Percentiles rank a stretch among this genome's conserved stretches.
These are phyloP conservation scores for Paracentrotus lividus DNA, from an alignment of 53 echinoderm and acorn worm species.

Conservation along the genomic window DNA sequence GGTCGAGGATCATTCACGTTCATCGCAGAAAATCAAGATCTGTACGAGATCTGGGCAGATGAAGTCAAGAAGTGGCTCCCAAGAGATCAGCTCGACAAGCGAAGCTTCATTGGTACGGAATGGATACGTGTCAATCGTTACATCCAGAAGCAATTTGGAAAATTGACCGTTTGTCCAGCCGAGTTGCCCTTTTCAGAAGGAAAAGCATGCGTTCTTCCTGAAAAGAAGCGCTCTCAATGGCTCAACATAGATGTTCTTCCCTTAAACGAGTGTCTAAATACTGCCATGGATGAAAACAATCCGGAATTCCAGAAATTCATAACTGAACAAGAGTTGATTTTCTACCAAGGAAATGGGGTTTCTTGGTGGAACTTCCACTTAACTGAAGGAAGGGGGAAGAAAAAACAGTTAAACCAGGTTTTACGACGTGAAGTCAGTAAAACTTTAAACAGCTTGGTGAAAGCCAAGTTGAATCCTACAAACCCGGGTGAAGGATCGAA, in stretches of 20 bases:
- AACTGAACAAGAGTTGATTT: constrained; percentile 11
- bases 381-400: neutral
- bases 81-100: constrained; percentile 7
- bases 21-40: constrained; percentile 56
- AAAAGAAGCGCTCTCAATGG: neutral
- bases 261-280: constrained; percentile 47
- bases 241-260: constrained; percentile 33
- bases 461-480: neutral
- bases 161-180: neutral
- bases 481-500: neutral
- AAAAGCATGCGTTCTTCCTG: constrained; percentile 3
- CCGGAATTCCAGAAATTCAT: neutral
- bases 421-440: constrained; percentile 34
- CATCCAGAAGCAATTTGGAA: constrained; percentile 19
- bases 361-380: constrained; percentile 60
- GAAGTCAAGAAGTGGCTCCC: constrained; percentile 34
- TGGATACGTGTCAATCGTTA: neutral
- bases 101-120: constrained; percentile 5
- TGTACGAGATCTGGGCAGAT: constrained; percentile 46
- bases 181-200: constrained; percentile 20
- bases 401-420: constrained; percentile 1
- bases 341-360: constrained; percentile 53
- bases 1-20: constrained; percentile 64
- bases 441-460: neutral
- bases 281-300: neutral